Conservation (phyloP, 2,888 invertebrate genomes). For the Caradrina clavipalpis region DNA sequence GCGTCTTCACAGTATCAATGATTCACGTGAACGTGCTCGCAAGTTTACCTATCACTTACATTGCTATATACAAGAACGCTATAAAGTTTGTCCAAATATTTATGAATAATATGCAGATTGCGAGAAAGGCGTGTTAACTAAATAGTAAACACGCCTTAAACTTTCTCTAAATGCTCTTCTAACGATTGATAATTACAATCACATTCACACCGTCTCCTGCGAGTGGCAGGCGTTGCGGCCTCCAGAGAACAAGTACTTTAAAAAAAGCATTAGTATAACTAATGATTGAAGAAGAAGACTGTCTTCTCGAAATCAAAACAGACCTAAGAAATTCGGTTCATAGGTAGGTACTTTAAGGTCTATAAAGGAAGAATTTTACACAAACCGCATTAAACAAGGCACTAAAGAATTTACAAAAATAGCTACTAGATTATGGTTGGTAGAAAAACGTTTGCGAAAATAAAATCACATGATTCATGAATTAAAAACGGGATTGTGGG, state of each 20-base stretch:
- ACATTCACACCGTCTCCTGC: not conserved
- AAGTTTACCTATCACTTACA: constrained; percentile 65
- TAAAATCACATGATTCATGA: not conserved
- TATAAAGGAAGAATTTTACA: not conserved
- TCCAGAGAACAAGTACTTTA: no score
- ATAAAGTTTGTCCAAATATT: constrained; percentile 55
- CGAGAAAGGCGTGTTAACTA: constrained; percentile 27
- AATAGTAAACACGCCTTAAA: no score
- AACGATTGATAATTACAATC: constrained; percentile 21
- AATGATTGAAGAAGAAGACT: not conserved
- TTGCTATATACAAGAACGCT: constrained; percentile 53
- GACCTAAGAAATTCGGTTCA: no score
- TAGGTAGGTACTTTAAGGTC: not conserved
- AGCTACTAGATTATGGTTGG: not conserved
- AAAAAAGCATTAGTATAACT: no score
- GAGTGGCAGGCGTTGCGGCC: no score
- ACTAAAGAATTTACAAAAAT: not conserved
- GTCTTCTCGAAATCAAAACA: constrained; percentile 4
- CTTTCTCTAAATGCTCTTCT: no score
- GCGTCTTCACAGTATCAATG: constrained; percentile 63
- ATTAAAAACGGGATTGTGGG: constrained; percentile 22
- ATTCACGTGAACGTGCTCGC: constrained; percentile 60
- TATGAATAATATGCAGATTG: constrained; percentile 48
- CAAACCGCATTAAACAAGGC: not conserved
- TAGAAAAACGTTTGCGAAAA: not conserved